phyloP scores from a whole-genome alignment of 2,888 invertebrate species.

The Acheta domesticus region DNA sequence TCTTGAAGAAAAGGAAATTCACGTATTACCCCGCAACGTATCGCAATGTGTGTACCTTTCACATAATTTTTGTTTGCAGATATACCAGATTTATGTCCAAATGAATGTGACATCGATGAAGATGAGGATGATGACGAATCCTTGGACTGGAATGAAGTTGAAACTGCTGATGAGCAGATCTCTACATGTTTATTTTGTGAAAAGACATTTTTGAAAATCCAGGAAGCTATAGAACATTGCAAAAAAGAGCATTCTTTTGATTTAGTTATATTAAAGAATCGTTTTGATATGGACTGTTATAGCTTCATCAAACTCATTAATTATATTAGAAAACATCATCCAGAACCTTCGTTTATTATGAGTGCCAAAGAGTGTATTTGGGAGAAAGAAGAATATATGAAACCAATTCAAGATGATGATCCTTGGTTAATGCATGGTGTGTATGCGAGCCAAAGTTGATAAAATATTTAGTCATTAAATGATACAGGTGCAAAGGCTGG shows the following conservation, averaged over 20 bases:
- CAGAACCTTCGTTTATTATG: constrained; percentile 56
- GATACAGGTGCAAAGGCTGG: no score
- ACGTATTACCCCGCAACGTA: no score
- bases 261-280: constrained; percentile 60
- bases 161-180: constrained; percentile 47
- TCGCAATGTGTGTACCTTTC: no score
- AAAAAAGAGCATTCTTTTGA: constrained; percentile 62
- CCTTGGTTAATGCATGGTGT: constrained; percentile 80
- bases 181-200: constrained; percentile 72
- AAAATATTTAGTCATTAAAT: no score
- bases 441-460: constrained; percentile 25
- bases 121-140: constrained; percentile 44
- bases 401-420: constrained; percentile 69
- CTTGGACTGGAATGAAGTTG: constrained; percentile 57
- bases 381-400: constrained; percentile 74
- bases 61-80: constrained; percentile 20
- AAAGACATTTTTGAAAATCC: constrained; percentile 57
- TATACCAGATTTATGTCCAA: constrained; percentile 29
- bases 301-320: constrained; percentile 63
- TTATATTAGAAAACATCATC: constrained; percentile 65
- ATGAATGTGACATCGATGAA: constrained; percentile 37
- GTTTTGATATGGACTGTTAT: constrained; percentile 76
- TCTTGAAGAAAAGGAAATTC: no score
- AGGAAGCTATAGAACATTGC: constrained; percentile 65
- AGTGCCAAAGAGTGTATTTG: constrained; percentile 57